Evolutionary conservation across 2,113 vertebrate genomes (phyloP).

Genomic region (Otocyon megalotis): DNA sequence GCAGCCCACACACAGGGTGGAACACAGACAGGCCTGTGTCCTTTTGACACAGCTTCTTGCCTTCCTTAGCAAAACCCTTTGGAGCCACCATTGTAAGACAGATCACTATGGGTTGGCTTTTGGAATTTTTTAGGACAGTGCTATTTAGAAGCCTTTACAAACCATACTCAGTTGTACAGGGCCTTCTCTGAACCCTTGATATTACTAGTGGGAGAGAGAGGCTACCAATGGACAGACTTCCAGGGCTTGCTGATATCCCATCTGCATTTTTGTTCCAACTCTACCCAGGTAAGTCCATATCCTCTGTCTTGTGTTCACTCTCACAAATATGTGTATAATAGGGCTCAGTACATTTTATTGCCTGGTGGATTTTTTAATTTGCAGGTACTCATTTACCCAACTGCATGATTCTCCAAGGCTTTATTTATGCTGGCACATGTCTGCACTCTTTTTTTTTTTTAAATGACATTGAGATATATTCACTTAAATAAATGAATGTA

Average conservation of each 20-base stretch:
- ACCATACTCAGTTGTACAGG: not conserved
- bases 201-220: not conserved
- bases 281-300: not conserved
- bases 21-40: not conserved
- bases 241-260: not conserved
- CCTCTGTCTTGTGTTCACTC: not conserved
- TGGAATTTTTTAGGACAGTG: not conserved
- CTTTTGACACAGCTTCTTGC: not conserved
- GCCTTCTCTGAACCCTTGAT: not conserved
- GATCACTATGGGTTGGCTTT: not conserved
- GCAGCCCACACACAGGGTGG: not conserved
- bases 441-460: not conserved
- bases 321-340: not conserved
- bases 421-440: slow-evolving; percentile 57
- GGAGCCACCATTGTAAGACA: not conserved
- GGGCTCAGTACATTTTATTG: slow-evolving; percentile 24
- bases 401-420: slow-evolving; percentile 16
- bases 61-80: not conserved
- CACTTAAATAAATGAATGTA: slow-evolving; percentile 71
- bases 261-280: not conserved
- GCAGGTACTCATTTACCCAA: slow-evolving; percentile 25
- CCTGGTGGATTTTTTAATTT: slow-evolving; percentile 20
- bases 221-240: not conserved
- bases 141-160: slow-evolving; percentile 37
- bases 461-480: slow-evolving; percentile 55